Base-by-base conservation (phyloP, 1,140 invertebrate species). In the Liolophura sinensis region DNA sequence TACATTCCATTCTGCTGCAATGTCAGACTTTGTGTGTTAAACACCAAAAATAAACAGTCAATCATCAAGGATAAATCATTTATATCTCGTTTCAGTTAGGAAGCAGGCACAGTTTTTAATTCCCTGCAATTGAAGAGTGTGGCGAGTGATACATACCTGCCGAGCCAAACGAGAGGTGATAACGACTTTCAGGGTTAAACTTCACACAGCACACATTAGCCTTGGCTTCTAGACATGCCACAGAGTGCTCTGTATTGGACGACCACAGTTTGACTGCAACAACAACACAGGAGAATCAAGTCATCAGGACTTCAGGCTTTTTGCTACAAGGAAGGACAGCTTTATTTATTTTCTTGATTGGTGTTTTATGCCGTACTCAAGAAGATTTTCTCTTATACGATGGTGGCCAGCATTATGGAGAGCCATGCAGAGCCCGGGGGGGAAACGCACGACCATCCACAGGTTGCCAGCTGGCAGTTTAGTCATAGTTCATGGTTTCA, bases 141-240 rank as follows among this genome's bases (percentile, higher is more conserved):
- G 14, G 9, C 48, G 48, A 4, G 15, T n/a, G 27, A 31, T 22
- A 50, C 67, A 68, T 68, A 87, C 86, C 86, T 6, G 96, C 95
- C 15, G 94, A 96, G 20, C 95, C 95, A 86, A 97, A 97, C 1
- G 95, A 94, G 31, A 98, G 85, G 79, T 97, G 92, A 78, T 87
- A 89, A 0, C 93, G 90, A 69, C 91, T 94, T 56, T 90, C 87
- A 7, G 96, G 96, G 85, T 95, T 97, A 85, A 98, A 98, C 81
- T 96, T 93, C 1, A 98, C 96, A 86, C 95, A 97, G 84, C 96
- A 98, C 31, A 98, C 94, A 86, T 98, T 96, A 1, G 93, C 94
- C 84, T 94, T 94, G 1, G 93, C 93, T 82, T 96, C 93, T 11
- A 97, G 82, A 20, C 91, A 92, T 3, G 92, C 91, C 12, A 97